A percentile compares a stretch with the other conserved stretches of the same genome.
Evolutionary conservation across 1,140 invertebrate genomes (phyloP).

Genomic region (Phortica variegata): DNA sequence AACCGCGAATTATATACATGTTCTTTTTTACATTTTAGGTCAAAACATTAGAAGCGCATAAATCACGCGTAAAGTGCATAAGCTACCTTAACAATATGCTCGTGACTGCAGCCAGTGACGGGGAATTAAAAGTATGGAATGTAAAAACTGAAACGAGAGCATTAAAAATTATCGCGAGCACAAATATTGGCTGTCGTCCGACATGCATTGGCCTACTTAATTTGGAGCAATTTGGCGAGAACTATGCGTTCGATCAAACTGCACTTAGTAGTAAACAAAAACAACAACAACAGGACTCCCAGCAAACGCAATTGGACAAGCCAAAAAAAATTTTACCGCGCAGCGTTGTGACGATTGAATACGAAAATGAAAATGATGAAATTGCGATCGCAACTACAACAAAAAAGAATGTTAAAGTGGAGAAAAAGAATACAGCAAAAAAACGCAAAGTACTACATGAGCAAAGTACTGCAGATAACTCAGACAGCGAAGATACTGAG

Average conservation of each 20-base stretch:
- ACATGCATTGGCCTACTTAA: slow-evolving; percentile 61
- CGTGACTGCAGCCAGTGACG: slow-evolving; percentile 63
- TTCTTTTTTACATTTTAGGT: slow-evolving; percentile 11
- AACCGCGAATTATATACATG: not conserved
- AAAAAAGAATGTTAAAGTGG: not conserved
- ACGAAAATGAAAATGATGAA: slow-evolving; percentile 15
- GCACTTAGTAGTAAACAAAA: not conserved
- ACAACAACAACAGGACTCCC: not conserved
- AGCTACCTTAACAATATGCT: slow-evolving; percentile 56
- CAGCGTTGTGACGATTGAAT: slow-evolving; percentile 35
- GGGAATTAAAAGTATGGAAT: slow-evolving; percentile 77
- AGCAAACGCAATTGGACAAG: slow-evolving; percentile 8
- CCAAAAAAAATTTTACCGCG: slow-evolving; percentile 2
- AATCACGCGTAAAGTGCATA: slow-evolving; percentile 69
- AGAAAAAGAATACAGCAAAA: slow-evolving; percentile 18
- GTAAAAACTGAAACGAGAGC: slow-evolving; percentile 58
- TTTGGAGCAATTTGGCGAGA: slow-evolving; percentile 23
- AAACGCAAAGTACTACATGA: slow-evolving; percentile 9
- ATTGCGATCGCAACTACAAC: not conserved
- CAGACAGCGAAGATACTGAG: not conserved
- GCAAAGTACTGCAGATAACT: not conserved
- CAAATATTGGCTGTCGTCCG: slow-evolving; percentile 63
- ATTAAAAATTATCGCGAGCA: slow-evolving; percentile 59
- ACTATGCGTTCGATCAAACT: slow-evolving; percentile 2
- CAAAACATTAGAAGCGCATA: slow-evolving; percentile 62